Evolutionary conservation across 35 echinoderm and acorn worm species (phyloP), one percentile per base, ranked within the genome.

Genomic region (Apostichopus parvimensis): DNA sequence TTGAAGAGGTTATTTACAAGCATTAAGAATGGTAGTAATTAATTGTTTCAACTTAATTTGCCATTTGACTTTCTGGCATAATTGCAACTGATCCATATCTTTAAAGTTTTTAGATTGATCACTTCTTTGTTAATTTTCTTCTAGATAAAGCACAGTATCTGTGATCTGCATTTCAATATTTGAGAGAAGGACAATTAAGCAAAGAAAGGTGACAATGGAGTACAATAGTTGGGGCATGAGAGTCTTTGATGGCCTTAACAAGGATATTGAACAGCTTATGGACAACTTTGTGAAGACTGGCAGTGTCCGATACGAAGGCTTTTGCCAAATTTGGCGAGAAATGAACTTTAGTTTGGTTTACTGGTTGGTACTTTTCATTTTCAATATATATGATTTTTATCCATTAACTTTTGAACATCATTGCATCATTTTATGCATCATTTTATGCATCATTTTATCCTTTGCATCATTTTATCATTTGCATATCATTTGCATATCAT

Each of bases 241-340:
- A 64, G 9, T 84, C 6, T 24, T 15, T 23, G 18, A 66, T 24
- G 86, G 86, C n/a, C 62, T 88, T 21, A 52, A 18, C 23, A 45
- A 20, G 9, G 90, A 92, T 24, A 64, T 78, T 4, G 76, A 92
- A 65, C 22, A 62, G 2, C 78, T 92, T 0, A 78, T 92, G 20
- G 23, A 12, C 9, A 9, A 11, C 9, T 92, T 92, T 81, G 90
- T 92, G 2, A 65, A 60, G 12, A 92, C 90, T 5, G 56, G 79
- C 28, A 92, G 77, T 92, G 90, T 92, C 4, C 77, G 90, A 34
- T 92, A 92, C 66, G 90, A 92, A 64, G 54, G 79, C 24, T 92
- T 92, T 68, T 24, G 58, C 6, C 8, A 70, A 17, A 64, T 65
- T 66, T 92, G 90, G 90, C 55, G 22, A 92, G 77, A 65, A 5